Evolutionary conservation across 2,888 invertebrate species (phyloP), one percentile per base, ranked within the genome.

Genomic region (Keiferia lycopersicella): DNA sequence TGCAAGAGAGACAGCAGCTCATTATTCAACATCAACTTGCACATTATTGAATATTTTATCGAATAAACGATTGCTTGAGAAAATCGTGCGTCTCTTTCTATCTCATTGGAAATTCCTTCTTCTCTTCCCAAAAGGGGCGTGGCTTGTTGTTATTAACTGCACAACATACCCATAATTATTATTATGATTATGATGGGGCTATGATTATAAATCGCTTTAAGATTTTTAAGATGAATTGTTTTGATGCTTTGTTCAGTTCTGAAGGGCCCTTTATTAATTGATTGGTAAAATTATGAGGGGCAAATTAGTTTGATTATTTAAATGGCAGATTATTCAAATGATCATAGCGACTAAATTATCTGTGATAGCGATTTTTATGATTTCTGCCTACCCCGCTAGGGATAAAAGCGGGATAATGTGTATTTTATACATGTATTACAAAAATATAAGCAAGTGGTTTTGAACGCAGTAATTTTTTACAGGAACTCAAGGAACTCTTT

Each of bases 91-190:
- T 53, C 51, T 22, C 26, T 22, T 53, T 53, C 14, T 53, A 22
- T 6, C 51, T 0, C 51, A 14, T 12, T 26, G 12, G 22, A 53
- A 53, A 53, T 22, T 26, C 12, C 2, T 12, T 48, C 16, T 66
- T 79, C 78, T 60, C 76, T 64, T 60, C 76, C 72, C 12, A 69
- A 69, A 76, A 67, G 64, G 68, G 79, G 79, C 76, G 79, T 69
- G 68, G 69, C 67, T 41, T 62, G 71, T 69, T 70, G 71, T 74
- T 74, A 74, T 74, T 77, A 74, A 76, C 73, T 70, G 68, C 66
- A 68, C 71, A 71, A 53, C 62, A 51, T 56, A 69, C 70, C 73
- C 71, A 72, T 76, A 78, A 78, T 77, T 72, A 76, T 77, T 72
- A 76, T 68, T 69, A 68, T 69, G 51, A 51, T 26, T 16, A 48